Base-by-base conservation (phyloP, 2,888 invertebrate species). In the Antheraea assamensis region DNA sequence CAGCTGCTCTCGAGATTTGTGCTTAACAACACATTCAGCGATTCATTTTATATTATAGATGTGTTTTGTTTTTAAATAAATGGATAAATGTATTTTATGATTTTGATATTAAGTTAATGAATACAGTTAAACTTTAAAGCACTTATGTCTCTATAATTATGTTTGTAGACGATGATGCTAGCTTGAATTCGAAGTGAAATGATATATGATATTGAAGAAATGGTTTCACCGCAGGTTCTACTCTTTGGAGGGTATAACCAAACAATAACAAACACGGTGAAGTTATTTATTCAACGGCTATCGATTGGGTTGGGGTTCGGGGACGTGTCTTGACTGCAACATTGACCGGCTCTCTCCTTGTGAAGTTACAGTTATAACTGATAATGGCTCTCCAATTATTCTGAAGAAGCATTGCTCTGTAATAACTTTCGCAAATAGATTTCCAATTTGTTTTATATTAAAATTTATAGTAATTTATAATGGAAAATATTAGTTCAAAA, bases 281-380 rank as follows among this genome's bases (percentile, higher is more conserved):
- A 42, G 77, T 85, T 82, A 86, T 84, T 87, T 85, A 87, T 87
- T 87, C 86, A 86, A 76, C 74, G 73, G 76, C 73, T 83, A 87
- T 87, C 81, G 87, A 87, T 83, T 81, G 79, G 72, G 58, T 52
- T 71, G 66, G 75, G 76, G 79, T 75, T 77, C 52, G 71, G 78
- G 79, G 78, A 83, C 85, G 86, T 85, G 86, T 80, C 80, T 78
- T 78, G 78, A 78, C 78, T 81, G 75, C 76, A 81, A 81, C 68
- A 75, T 72, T 73, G 77, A 79, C 77, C 71, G 76, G 52, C 35
- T 71, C 21, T 71, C 21, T 72, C 75, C 74, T 71, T 70, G 73
- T 74, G 74, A 64, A 71, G 70, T 49, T 74, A 78, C 76, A 75
- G 81, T 83, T 78, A 80, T 79, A 77, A 80, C 76, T 73, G 75